Base-by-base conservation (phyloP, 1,140 invertebrate genomes). In the Drosophila lacteicornis region DNA sequence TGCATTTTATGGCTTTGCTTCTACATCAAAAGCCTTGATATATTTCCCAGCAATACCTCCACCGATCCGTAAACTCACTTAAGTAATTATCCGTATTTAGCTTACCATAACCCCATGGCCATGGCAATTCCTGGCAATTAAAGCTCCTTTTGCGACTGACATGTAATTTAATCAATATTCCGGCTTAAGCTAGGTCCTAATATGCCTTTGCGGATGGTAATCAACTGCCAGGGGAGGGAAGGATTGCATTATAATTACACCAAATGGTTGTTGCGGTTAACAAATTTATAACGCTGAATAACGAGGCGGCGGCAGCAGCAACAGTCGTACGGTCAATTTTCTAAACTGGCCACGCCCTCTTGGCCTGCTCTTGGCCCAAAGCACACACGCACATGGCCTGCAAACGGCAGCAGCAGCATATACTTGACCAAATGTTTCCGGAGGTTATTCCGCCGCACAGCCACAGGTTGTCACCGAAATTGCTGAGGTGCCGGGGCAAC, bases 391-490 rank as follows among this genome's bases (percentile, higher is more conserved):
- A 40, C 55, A 65, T 38, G 66, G 33, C 38, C 51, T 22, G 58
- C 57, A 68, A 50, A 38, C 60, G 6, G 30, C 7, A 33, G 33
- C 9, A 36, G 33, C 9, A 40, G 19, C 5, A 58, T 49, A 50
- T 46, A 70, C 51, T 88, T 87, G 81, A 76, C 75, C 85, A 90
- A 81, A 81, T 82, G 78, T 61, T 85, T 90, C 79, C 63, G 79
- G 63, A 53, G 45, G 49, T 62, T 65, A 50, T 49, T 42, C 68
- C 59, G 53, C 53, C 53, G 53, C 53, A 56, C 75, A 77, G 85
- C 85, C 81, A 90, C 85, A 90, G 85, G 85, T 90, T 90, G 85
- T 91, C 86, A 90, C 85, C 81, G 53, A 75, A 76, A 79, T 85
- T 70, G 77, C 61, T 68, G 79, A 82, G 82, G 61, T 65, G 70